phyloP scores from a whole-genome alignment of 1,140 invertebrate genomes.

The Megalonaias nervosa region DNA sequence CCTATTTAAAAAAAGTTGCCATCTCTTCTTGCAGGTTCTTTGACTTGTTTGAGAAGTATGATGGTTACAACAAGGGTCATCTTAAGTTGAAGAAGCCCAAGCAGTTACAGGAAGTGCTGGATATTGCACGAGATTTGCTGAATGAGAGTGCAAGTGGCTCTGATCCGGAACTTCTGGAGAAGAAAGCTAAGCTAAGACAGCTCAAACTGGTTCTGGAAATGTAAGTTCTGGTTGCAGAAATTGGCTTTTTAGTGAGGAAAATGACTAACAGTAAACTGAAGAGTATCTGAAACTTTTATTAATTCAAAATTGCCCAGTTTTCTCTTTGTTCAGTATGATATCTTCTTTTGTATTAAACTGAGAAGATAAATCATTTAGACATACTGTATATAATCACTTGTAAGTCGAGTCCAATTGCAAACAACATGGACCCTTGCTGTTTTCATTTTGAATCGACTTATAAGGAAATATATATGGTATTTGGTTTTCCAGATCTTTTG shows the following conservation, averaged over 20 bases:
- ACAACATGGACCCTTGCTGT: too few relatives aligned
- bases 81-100: conserved; percentile 98
- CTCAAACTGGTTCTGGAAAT: conserved; percentile 99
- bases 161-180: conserved; percentile 90
- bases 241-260: not conserved
- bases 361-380: too few relatives aligned
- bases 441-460: too few relatives aligned
- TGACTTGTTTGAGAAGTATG: conserved; percentile 98
- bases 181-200: conserved; percentile 95
- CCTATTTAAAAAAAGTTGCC: not conserved
- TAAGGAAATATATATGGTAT: too few relatives aligned
- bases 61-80: conserved; percentile 94
- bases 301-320: too few relatives aligned
- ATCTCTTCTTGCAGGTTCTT: conserved; percentile 85
- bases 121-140: conserved; percentile 90
- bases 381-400: too few relatives aligned
- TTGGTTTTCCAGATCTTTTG: too few relatives aligned
- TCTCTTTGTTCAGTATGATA: not conserved
- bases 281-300: not conserved
- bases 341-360: conserved; percentile 4
- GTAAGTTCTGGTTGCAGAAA: conserved; percentile 75
- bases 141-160: conserved; percentile 87
- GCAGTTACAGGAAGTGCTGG: conserved; percentile 93
- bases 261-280: not conserved
- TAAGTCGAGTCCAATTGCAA: too few relatives aligned